Evolutionary conservation across 2,113 vertebrate species (phyloP), one percentile per base, ranked within the genome.

Genomic region (Maccullochella peelii): DNA sequence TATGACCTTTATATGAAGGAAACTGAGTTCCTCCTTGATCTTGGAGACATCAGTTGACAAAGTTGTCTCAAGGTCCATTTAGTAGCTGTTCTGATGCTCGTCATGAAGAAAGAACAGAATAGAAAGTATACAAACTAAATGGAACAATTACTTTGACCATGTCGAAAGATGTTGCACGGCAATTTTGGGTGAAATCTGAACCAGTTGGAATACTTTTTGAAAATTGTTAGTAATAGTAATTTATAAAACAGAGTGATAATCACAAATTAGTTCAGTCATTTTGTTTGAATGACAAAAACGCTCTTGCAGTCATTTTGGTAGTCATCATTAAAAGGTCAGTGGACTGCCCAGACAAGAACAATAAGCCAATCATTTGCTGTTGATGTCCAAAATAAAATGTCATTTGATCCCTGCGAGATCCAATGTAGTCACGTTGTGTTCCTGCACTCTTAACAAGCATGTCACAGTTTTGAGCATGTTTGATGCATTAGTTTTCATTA

Each of bases 261-360:
- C 36, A 44, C 42, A 44, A 44, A 44, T 12, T 1, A 44, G 42
- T 14, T 2, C 42, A 44, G 42, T 44, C 42, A 44, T 44, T 61
- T 59, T 30, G 12, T 36, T 25, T 73, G 38, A n/a, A 21, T 69
- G 36, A 20, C 27, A n/a, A 36, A 16, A 44, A 47, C n/a, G 65
- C 40, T 21, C 20, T 14, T 33, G 44, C 49, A 25, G 49, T 66
- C 74, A 30, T 33, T 33, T 3, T 33, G 33, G 33, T 33, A 25
- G 49, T 66, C 74, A 30, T 33, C 33, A 33, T 71, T 44, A 21
- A 72, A 77, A 69, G 58, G 73, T 83, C 44, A 30, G 68, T 18
- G n/a, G 30, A 42, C 40, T 40, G 9, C 16, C 16, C 27, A 44
- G 49, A 20, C 50, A 44, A 23, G 14, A 59, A 50, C 20, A 50